These are phyloP conservation scores for Plebejus argus DNA, from an alignment of 2,888 invertebrate species.

Conservation along the genomic window DNA sequence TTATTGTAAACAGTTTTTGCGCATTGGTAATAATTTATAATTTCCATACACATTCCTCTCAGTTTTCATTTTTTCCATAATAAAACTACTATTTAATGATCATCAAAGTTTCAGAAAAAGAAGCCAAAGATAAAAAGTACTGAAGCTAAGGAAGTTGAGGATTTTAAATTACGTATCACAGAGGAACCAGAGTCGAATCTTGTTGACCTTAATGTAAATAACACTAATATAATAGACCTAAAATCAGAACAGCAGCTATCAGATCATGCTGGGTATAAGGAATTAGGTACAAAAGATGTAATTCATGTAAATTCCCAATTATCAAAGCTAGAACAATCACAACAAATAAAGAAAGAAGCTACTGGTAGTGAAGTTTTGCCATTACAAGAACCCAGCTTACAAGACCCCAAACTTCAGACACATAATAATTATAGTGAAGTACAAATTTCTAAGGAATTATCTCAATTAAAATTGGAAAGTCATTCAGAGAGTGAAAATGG, in stretches of 20 bases:
- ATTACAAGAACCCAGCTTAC: neutral
- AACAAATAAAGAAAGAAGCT: neutral
- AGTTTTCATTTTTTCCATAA: neutral
- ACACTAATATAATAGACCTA: neutral
- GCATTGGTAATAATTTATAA: neutral
- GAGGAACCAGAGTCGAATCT: conserved; percentile 35
- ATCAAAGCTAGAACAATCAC: neutral
- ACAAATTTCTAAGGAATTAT: neutral
- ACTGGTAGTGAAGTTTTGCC: neutral
- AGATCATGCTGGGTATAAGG: neutral
- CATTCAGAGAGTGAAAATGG: neutral
- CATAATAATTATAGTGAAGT: neutral
- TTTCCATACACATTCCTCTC: neutral
- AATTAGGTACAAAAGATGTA: neutral
- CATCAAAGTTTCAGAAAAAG: conserved; percentile 57
- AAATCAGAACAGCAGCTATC: neutral
- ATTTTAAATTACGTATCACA: conserved; percentile 21
- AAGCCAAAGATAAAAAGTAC: conserved; percentile 54
- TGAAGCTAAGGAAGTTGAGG: conserved; percentile 36
- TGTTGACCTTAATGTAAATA: conserved; percentile 12
- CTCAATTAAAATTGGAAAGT: neutral
- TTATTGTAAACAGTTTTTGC: conserved; percentile 35
- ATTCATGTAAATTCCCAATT: neutral
- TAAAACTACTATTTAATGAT: neutral
- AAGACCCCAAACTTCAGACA: neutral